These are phyloP conservation scores for Neotoma lepida DNA, from an alignment of 2,113 vertebrate species.

Conservation along the genomic window DNA sequence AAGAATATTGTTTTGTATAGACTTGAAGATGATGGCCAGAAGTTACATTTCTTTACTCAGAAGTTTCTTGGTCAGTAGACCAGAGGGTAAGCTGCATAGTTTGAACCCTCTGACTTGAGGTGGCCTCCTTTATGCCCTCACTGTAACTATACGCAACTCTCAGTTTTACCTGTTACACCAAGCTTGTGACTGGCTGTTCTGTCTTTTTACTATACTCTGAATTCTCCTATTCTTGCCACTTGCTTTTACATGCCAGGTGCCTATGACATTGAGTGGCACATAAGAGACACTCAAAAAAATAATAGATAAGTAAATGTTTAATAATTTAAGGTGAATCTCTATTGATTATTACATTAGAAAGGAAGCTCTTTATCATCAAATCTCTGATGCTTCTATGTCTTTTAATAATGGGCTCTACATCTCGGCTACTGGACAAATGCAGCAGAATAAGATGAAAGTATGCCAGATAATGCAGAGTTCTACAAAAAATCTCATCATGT, in stretches of 20 bases:
- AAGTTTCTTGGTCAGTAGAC: background rate
- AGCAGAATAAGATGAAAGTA: background rate
- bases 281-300: background rate
- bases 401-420: background rate
- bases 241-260: background rate
- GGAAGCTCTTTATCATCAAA: background rate
- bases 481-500: background rate
- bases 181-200: background rate
- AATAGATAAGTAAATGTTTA: background rate
- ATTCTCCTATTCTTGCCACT: background rate
- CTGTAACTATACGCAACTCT: background rate
- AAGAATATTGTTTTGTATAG: background rate
- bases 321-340: background rate
- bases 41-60: background rate
- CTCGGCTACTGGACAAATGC: background rate
- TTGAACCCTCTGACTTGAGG: no score
- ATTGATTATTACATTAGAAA: background rate
- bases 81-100: background rate
- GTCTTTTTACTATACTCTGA: background rate
- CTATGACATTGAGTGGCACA: background rate
- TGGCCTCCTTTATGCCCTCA: background rate
- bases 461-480: background rate
- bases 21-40: slow-evolving; percentile 45
- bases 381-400: background rate
- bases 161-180: background rate